phyloP scores from a whole-genome alignment of 1,140 invertebrate species.

The Drepana arcuata region DNA sequence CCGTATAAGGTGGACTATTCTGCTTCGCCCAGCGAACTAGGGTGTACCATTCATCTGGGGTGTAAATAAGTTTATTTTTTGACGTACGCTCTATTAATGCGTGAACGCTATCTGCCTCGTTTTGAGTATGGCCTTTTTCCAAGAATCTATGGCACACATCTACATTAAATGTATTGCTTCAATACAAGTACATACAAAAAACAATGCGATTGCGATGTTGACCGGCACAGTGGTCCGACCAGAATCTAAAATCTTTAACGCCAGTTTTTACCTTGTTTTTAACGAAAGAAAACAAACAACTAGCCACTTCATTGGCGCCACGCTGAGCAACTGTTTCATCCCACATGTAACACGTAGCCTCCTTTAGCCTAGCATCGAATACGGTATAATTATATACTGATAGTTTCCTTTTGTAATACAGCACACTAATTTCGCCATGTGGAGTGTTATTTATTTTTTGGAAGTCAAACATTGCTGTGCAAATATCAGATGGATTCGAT shows the following conservation, averaged over 20 bases:
- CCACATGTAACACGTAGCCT: constrained; percentile 8
- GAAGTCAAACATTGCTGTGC: neutral
- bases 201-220: neutral
- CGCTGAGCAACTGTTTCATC: constrained; percentile 9
- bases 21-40: constrained; percentile 3
- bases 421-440: constrained; percentile 1
- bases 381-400: neutral
- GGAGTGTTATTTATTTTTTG: no score
- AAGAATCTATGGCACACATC: constrained; percentile 4
- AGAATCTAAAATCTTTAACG: constrained; percentile 2
- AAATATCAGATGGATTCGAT: no score
- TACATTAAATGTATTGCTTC: neutral
- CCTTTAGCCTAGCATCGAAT: neutral
- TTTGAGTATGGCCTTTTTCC: constrained; percentile 8
- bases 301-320: constrained; percentile 11
- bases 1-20: neutral
- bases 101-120: constrained; percentile 8
- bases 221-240: constrained; percentile 3
- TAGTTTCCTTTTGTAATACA: neutral
- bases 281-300: constrained; percentile 10
- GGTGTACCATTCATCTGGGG: constrained; percentile 2
- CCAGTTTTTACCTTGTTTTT: neutral
- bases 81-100: constrained; percentile 1
- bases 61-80: constrained; percentile 5
- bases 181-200: neutral